These are phyloP conservation scores for Dermochelys coriacea DNA, from an alignment of 2,797 vertebrate species.

Conservation along the genomic window DNA sequence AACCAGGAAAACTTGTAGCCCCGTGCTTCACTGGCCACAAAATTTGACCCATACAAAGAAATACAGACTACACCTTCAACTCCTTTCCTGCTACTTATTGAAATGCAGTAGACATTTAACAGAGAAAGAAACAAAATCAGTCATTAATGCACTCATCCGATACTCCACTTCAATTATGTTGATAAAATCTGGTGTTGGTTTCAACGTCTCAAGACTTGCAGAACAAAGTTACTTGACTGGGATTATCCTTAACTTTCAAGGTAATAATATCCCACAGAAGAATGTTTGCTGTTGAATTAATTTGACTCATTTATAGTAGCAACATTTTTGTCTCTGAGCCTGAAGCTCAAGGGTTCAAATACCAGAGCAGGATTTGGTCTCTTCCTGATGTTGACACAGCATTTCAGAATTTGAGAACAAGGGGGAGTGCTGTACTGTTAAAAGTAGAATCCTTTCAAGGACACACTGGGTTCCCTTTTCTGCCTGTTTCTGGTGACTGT, in stretches of 20 bases:
- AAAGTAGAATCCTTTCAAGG: neutral
- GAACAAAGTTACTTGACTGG: constrained; percentile 42
- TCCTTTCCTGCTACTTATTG: neutral
- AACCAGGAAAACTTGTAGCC: neutral
- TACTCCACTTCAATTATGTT: neutral
- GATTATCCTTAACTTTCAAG: constrained; percentile 42
- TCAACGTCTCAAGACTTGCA: constrained; percentile 17
- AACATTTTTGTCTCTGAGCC: neutral
- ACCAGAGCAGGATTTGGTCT: neutral
- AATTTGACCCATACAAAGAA: neutral
- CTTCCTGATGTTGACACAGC: neutral
- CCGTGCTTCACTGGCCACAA: neutral
- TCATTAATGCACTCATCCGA: neutral
- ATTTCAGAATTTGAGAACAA: constrained; percentile 21
- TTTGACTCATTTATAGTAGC: neutral
- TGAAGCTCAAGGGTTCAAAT: neutral
- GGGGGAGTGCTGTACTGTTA: constrained; percentile 24
- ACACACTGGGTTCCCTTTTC: neutral
- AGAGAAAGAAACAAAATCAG: neutral
- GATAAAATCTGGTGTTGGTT: constrained; percentile 33
- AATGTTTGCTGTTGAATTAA: constrained; percentile 42
- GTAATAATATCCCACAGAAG: neutral
- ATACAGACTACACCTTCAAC: fast-evolving
- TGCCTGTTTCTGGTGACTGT: neutral
- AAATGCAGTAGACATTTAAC: neutral